A percentile compares a stretch with the other conserved stretches of the same genome.
Evolutionary conservation across 1,140 invertebrate species (phyloP).

Genomic region (Zaprionus capensis): DNA sequence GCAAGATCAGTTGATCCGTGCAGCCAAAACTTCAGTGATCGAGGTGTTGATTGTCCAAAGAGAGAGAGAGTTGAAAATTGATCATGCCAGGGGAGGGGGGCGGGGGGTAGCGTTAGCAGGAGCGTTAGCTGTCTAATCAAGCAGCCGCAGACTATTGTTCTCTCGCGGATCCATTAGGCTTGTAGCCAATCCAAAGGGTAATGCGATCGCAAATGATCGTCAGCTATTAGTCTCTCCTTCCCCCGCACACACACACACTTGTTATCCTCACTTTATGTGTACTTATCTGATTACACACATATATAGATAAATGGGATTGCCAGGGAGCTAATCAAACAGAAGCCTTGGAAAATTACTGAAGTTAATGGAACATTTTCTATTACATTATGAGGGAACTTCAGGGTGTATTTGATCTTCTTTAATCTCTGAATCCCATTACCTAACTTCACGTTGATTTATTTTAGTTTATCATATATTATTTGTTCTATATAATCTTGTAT

Average conservation of each 20-base stretch:
- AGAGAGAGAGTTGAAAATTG: conserved; percentile 29
- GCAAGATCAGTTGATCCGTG: conserved; percentile 24
- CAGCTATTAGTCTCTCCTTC: conserved; percentile 1
- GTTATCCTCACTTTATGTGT: not conserved
- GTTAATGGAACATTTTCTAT: not conserved
- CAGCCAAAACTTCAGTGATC: conserved; percentile 36
- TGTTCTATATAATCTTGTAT: too few relatives aligned
- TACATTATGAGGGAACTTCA: not conserved
- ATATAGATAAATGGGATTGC: not conserved
- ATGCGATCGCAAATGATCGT: conserved; percentile 28
- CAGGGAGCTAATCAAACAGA: not conserved
- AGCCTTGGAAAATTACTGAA: not conserved
- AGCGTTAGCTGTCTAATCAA: conserved; percentile 27
- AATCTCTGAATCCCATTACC: too few relatives aligned
- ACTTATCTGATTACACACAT: not conserved
- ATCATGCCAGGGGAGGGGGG: not conserved
- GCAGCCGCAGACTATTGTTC: conserved; percentile 30
- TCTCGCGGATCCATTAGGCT: conserved; percentile 13
- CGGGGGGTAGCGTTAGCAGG: not conserved
- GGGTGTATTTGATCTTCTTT: too few relatives aligned
- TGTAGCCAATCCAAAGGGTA: conserved; percentile 8
- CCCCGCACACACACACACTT: not conserved
- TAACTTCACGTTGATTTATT: too few relatives aligned
- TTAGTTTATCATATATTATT: too few relatives aligned
- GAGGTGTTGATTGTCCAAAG: conserved; percentile 43